Percentiles rank a stretch among this genome's conserved stretches.
These are phyloP conservation scores for Tetramorium alpestre DNA, from an alignment of 1,140 invertebrate species.

Conservation along the genomic window DNA sequence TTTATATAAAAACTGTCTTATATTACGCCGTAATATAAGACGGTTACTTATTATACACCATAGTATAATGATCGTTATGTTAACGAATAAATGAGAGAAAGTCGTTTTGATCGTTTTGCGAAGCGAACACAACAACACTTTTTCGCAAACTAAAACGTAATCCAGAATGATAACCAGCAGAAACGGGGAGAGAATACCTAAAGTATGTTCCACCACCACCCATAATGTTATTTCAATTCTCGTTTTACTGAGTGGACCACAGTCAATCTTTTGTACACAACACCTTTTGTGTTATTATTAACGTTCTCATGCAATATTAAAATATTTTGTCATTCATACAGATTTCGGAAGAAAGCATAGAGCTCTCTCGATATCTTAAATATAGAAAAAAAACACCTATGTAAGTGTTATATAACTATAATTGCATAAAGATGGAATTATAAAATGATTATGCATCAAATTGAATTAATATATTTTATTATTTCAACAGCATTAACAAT, in stretches of 20 bases:
- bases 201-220: conserved; percentile 30
- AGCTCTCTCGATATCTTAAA: background rate
- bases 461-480: background rate
- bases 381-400: background rate
- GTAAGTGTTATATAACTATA: background rate
- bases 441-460: background rate
- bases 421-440: background rate
- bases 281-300: conserved; percentile 24
- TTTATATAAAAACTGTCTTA: background rate
- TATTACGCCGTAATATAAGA: background rate
- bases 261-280: conserved; percentile 47
- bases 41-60: background rate
- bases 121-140: conserved; percentile 7
- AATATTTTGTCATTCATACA: background rate
- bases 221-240: conserved; percentile 51
- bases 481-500: background rate
- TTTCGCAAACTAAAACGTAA: conserved; percentile 58
- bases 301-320: conserved; percentile 76
- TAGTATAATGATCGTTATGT: background rate
- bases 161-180: background rate
- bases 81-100: background rate
- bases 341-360: background rate
- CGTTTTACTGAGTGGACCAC: conserved; percentile 61
- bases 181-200: conserved; percentile 15
- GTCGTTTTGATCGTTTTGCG: background rate